phyloP scores from a whole-genome alignment of 2,113 vertebrate species.

The Platichthys flesus region DNA sequence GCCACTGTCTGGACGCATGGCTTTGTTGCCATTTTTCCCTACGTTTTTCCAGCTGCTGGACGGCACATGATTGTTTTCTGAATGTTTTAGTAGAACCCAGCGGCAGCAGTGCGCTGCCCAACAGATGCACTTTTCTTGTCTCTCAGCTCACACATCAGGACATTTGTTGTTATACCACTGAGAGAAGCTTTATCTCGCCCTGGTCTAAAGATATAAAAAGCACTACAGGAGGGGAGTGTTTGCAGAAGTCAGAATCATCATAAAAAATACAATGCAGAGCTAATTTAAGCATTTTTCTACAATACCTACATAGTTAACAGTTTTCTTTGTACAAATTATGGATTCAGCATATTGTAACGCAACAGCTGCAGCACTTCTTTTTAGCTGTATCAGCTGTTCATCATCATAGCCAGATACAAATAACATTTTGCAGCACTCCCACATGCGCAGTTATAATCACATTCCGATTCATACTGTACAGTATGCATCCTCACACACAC shows the following conservation, averaged over 20 bases:
- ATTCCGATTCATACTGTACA: slow-evolving; percentile 6
- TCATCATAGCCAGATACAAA: slow-evolving; percentile 8
- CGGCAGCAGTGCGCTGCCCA: background rate
- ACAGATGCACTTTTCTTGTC: background rate
- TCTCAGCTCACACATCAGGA: background rate
- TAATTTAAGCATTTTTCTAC: slow-evolving; percentile 8
- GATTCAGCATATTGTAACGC: background rate
- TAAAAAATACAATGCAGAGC: slow-evolving; percentile 6
- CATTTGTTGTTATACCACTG: slow-evolving; percentile 10
- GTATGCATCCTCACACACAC: background rate
- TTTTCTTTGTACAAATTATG: slow-evolving; percentile 1
- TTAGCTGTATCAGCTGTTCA: background rate
- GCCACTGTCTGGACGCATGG: slow-evolving; percentile 19
- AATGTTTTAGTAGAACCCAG: slow-evolving; percentile 25
- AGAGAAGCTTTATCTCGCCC: slow-evolving; percentile 26
- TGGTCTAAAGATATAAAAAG: slow-evolving; percentile 2
- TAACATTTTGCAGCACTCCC: slow-evolving; percentile 30
- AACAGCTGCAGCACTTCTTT: background rate
- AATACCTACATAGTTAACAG: background rate
- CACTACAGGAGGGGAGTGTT: background rate
- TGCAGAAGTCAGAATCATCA: slow-evolving; percentile 11
- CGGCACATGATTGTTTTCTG: slow-evolving; percentile 20
- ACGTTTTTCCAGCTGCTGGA: slow-evolving; percentile 15
- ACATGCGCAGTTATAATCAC: slow-evolving; percentile 34
- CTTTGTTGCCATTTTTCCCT: slow-evolving; percentile 14